phyloP scores from a whole-genome alignment of 2,113 vertebrate species.

The Gallinago media region DNA sequence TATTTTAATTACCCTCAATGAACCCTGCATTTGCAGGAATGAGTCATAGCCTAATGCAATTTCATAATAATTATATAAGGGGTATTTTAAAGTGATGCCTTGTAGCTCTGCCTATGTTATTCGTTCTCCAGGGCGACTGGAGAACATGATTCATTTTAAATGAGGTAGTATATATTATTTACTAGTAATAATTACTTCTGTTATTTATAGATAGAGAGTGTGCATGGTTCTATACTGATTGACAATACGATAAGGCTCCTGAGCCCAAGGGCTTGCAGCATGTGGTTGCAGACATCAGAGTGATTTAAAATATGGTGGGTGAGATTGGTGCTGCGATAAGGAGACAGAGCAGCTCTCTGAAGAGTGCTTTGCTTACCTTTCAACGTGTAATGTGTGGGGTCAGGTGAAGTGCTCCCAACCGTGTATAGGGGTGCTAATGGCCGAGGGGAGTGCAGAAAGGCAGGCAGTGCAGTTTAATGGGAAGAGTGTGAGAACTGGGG shows the following conservation, averaged over 20 bases:
- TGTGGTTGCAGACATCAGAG: background rate
- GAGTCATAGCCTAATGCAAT: constrained; percentile 70
- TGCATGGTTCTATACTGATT: background rate
- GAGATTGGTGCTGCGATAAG: background rate
- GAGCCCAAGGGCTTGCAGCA: background rate
- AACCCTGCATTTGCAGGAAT: constrained; percentile 68
- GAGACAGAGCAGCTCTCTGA: constrained; percentile 4
- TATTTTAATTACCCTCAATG: constrained; percentile 69
- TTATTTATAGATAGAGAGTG: constrained; percentile 28
- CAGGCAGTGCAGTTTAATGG: background rate
- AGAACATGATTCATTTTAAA: constrained; percentile 49
- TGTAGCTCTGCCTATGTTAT: constrained; percentile 49
- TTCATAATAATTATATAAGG: constrained; percentile 68
- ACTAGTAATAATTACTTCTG: constrained; percentile 45
- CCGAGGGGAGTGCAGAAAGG: background rate
- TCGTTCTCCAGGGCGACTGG: background rate
- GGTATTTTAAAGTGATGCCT: constrained; percentile 42
- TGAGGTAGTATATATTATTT: constrained; percentile 47
- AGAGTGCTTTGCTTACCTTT: background rate
- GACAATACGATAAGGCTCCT: background rate
- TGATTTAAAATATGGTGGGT: constrained; percentile 7
- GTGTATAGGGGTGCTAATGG: background rate
- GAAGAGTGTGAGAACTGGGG: background rate
- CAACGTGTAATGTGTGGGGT: background rate
- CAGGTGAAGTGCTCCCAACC: background rate